Conservation (phyloP, 2,888 invertebrate genomes). For the Pyrgus malvae region DNA sequence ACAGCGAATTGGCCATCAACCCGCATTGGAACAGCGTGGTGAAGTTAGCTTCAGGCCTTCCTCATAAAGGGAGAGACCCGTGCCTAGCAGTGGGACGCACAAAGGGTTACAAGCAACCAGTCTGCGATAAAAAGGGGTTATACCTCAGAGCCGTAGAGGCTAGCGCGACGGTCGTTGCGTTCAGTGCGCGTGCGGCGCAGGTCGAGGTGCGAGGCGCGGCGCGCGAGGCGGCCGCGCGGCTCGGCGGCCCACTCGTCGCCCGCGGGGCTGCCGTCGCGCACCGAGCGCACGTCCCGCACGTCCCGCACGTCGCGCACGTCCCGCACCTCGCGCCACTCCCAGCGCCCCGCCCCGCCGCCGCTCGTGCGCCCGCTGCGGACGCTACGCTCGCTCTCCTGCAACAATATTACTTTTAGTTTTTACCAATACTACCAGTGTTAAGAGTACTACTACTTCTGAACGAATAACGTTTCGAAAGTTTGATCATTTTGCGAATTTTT, state of each 20-base stretch:
- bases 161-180: slow-evolving; percentile 51
- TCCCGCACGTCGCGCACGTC: slow-evolving; percentile 61
- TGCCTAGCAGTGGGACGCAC: too few species aligned
- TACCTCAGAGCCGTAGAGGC: slow-evolving; percentile 68
- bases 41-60: too few species aligned
- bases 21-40: too few species aligned
- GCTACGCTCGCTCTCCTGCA: slow-evolving; percentile 70
- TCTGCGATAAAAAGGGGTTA: not conserved
- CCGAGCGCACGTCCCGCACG: slow-evolving; percentile 57
- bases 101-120: not conserved
- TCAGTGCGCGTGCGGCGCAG: slow-evolving; percentile 52
- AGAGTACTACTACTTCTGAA: too few species aligned
- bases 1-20: too few species aligned
- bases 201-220: slow-evolving; percentile 72
- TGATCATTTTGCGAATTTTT: too few species aligned
- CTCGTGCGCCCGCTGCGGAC: slow-evolving; percentile 52
- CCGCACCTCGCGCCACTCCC: slow-evolving; percentile 68
- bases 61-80: not conserved
- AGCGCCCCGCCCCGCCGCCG: slow-evolving; percentile 47
- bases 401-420: not conserved
- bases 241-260: slow-evolving; percentile 57
- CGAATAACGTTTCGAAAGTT: too few species aligned
- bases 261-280: slow-evolving; percentile 46
- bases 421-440: too few species aligned
- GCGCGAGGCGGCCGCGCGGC: slow-evolving; percentile 46